Percentiles rank a stretch among this genome's conserved stretches.
Conservation (phyloP, 2,888 invertebrate genomes). For the Pollenia labialis region DNA sequence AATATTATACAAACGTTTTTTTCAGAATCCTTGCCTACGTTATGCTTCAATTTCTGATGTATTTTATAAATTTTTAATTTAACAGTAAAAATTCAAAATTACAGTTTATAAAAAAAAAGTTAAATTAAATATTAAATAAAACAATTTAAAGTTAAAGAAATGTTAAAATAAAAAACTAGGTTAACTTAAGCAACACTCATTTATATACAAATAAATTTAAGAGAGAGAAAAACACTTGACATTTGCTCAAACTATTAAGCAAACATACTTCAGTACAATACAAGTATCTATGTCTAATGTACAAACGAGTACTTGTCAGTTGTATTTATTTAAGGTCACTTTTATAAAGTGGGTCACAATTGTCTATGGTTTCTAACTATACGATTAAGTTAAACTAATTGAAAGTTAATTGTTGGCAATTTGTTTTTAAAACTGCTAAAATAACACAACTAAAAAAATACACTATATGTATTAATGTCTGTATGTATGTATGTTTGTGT, state of each 20-base stretch:
- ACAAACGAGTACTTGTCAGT: not conserved
- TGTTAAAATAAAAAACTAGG: not conserved
- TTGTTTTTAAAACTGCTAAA: conserved; percentile 44
- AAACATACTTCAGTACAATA: not conserved
- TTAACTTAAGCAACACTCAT: not conserved
- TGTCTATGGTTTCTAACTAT: conserved; percentile 56
- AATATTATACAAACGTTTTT: too few species aligned
- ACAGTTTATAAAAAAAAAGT: not conserved
- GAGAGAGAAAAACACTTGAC: conserved; percentile 5
- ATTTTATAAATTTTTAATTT: too few species aligned
- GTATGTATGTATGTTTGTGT: not conserved
- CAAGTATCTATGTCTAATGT: too few species aligned
- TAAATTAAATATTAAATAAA: not conserved
- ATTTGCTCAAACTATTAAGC: conserved; percentile 12
- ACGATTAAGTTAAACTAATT: conserved; percentile 68
- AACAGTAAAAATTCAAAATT: too few species aligned
- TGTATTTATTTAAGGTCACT: conserved; percentile 48
- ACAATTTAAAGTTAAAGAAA: not conserved
- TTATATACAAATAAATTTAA: not conserved
- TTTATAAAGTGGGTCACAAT: conserved; percentile 56
- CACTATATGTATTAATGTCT: not conserved
- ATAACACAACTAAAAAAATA: not conserved
- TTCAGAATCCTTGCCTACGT: too few species aligned
- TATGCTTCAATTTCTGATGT: too few species aligned
- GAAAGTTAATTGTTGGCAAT: conserved; percentile 70